These are phyloP conservation scores for Liopterus haemorrhoidalis DNA, from an alignment of 2,888 invertebrate species.

Conservation along the genomic window DNA sequence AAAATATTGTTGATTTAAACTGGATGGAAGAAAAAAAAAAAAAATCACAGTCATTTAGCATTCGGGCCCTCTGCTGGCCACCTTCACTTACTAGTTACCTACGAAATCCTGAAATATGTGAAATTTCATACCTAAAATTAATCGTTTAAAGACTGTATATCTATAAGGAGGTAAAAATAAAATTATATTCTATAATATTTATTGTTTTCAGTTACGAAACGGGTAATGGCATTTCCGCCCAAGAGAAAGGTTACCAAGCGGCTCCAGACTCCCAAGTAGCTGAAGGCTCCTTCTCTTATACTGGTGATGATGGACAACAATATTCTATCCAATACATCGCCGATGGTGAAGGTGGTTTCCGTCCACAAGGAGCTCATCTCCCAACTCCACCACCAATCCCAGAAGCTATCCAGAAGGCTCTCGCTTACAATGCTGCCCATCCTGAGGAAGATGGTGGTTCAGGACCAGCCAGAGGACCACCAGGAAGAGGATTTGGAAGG, in stretches of 20 bases:
- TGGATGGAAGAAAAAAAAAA: too few species aligned
- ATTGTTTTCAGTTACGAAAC: conserved; percentile 42
- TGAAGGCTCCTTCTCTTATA: conserved; percentile 54
- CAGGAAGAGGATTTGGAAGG: conserved; percentile 20
- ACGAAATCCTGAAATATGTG: too few species aligned
- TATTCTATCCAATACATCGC: conserved; percentile 46
- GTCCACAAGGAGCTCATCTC: conserved; percentile 16
- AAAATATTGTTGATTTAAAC: too few species aligned
- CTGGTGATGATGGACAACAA: conserved; percentile 53
- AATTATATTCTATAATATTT: not conserved
- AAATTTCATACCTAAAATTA: too few species aligned
- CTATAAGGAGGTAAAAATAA: too few species aligned
- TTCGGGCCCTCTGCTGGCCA: too few species aligned
- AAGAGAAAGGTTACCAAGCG: conserved; percentile 51
- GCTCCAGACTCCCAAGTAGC: conserved; percentile 45
- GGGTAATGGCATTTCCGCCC: conserved; percentile 64
- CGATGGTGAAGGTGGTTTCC: conserved; percentile 18
- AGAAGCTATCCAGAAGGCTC: conserved; percentile 17
- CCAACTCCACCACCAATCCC: conserved; percentile 20
- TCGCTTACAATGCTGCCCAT: conserved; percentile 35
- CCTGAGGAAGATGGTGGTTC: too few species aligned
- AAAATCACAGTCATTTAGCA: too few species aligned
- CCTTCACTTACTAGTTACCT: too few species aligned
- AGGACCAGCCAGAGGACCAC: conserved; percentile 16
- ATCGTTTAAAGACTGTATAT: too few species aligned